A percentile compares a stretch with the other conserved stretches of the same genome.
Evolutionary conservation across 2,888 invertebrate species (phyloP).

Genomic region (Lucinisca nassula): DNA sequence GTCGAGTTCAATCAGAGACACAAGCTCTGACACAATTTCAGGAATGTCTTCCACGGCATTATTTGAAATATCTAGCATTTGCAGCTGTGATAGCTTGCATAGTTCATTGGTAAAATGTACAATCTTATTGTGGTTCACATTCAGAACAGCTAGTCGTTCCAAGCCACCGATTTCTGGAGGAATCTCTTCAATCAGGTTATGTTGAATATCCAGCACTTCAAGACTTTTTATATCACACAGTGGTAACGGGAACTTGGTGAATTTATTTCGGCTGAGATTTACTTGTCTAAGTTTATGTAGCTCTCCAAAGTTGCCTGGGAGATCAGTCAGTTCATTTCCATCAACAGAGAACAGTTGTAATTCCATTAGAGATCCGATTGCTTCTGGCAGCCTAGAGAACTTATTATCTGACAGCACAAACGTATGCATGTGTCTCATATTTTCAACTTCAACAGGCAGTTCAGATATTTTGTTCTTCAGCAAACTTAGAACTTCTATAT

Average conservation of each 20-base stretch:
- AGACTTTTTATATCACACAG: slow-evolving; percentile 75
- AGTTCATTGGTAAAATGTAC: slow-evolving; percentile 76
- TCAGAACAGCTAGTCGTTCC: slow-evolving; percentile 73
- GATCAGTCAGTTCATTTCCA: slow-evolving; percentile 76
- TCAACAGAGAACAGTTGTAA: slow-evolving; percentile 77
- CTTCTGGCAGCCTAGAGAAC: slow-evolving; percentile 77
- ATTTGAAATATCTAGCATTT: slow-evolving; percentile 78
- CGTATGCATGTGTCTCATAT: slow-evolving; percentile 80
- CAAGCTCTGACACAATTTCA: slow-evolving; percentile 94
- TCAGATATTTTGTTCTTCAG: slow-evolving; percentile 80
- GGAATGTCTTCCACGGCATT: slow-evolving; percentile 80
- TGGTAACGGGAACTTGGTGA: slow-evolving; percentile 78
- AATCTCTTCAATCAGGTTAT: slow-evolving; percentile 77
- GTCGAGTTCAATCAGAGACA: slow-evolving; percentile 76
- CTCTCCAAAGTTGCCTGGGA: slow-evolving; percentile 83
- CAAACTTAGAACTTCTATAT: slow-evolving; percentile 81
- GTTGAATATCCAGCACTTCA: slow-evolving; percentile 77
- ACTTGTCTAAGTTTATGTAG: slow-evolving; percentile 80
- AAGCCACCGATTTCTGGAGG: slow-evolving; percentile 79
- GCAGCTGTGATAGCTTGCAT: slow-evolving; percentile 74
- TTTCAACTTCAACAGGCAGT: slow-evolving; percentile 85
- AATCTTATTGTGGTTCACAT: slow-evolving; percentile 77
- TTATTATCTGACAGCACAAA: slow-evolving; percentile 80
- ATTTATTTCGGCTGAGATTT: slow-evolving; percentile 79
- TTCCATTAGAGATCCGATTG: slow-evolving; percentile 77